Conservation (phyloP, 2,888 invertebrate genomes). For the Octonoba sinensis region DNA sequence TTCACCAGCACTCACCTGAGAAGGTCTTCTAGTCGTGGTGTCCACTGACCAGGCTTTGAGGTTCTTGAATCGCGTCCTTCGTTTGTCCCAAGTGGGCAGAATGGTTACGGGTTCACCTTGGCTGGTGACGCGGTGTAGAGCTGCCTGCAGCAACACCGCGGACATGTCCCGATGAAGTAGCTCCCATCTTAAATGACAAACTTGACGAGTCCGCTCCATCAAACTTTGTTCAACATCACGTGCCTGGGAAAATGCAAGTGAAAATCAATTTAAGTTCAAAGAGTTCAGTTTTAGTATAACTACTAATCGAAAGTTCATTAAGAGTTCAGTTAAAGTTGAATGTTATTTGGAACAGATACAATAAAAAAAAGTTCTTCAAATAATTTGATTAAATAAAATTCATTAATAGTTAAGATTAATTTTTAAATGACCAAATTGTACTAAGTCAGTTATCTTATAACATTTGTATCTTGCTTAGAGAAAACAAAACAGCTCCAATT, state of each 20-base stretch:
- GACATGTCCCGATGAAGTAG: constrained; percentile 60
- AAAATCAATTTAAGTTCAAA: neutral
- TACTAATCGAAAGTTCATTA: no score
- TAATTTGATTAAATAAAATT: no score
- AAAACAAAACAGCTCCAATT: no score
- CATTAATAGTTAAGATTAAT: no score
- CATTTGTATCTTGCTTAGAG: no score
- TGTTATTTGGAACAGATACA: no score
- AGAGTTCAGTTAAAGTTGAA: no score
- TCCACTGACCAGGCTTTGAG: constrained; percentile 60
- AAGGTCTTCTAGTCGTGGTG: constrained; percentile 52
- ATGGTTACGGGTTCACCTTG: constrained; percentile 46
- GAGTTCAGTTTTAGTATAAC: no score
- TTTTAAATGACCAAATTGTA: no score
- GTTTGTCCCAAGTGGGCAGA: constrained; percentile 56
- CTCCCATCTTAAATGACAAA: constrained; percentile 64
- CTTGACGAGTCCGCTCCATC: constrained; percentile 59
- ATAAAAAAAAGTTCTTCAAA: no score
- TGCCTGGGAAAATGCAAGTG: constrained; percentile 15
- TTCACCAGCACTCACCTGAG: constrained; percentile 22
- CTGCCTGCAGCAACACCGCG: constrained; percentile 52
- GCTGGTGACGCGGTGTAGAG: constrained; percentile 48
- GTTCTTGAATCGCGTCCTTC: constrained; percentile 52
- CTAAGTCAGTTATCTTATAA: no score
- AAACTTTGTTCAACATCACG: constrained; percentile 55